phyloP scores from a whole-genome alignment of 2,113 vertebrate species.

The Pseudolaguvia tuberculata region DNA sequence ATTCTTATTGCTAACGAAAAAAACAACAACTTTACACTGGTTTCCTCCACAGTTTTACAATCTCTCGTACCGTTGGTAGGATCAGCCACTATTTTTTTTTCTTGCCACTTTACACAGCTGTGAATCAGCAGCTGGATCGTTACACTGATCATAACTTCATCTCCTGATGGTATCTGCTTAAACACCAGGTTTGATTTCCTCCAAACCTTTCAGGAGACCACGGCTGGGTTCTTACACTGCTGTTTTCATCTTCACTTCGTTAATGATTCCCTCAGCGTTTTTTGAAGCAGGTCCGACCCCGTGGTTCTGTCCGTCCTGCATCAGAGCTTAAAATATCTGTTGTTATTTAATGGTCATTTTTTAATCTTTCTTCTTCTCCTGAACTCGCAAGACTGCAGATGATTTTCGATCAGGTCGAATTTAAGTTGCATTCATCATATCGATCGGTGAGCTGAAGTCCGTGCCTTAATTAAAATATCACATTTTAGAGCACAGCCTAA shows the following conservation, averaged over 20 bases:
- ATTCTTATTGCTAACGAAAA: background rate
- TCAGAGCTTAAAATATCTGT: background rate
- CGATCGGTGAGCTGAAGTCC: background rate
- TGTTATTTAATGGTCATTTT: background rate
- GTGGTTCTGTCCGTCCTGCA: background rate
- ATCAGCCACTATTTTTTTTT: no score
- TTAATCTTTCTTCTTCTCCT: background rate
- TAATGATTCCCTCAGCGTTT: background rate
- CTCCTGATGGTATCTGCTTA: background rate
- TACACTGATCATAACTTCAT: background rate
- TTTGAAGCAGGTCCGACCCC: background rate
- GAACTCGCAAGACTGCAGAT: no score
- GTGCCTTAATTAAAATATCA: slow-evolving; percentile 26
- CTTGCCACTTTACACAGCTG: no score
- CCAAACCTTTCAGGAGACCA: background rate
- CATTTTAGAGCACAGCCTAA: slow-evolving; percentile 10
- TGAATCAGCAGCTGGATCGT: background rate
- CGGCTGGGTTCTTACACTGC: background rate
- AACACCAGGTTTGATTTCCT: background rate
- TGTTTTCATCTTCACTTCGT: background rate
- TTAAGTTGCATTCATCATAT: slow-evolving; percentile 15
- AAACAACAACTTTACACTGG: background rate
- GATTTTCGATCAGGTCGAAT: background rate
- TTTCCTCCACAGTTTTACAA: no score
- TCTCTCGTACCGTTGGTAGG: no score